Base-by-base conservation (phyloP, 2,113 vertebrate species). In the Meles meles region DNA sequence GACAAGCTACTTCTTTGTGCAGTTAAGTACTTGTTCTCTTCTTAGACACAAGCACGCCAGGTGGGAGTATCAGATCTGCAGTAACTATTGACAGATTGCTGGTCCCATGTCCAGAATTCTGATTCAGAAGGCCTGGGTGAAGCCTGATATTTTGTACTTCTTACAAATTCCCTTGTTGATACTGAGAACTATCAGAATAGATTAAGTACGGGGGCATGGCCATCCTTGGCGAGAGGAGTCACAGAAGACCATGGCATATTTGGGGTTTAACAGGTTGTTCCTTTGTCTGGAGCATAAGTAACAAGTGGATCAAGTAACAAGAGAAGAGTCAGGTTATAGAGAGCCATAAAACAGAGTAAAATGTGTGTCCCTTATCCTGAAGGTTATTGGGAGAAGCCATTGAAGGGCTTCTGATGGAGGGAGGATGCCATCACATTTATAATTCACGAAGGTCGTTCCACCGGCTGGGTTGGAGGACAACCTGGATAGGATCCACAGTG, bases 401-500 rank as follows among this genome's bases (percentile, higher is more conserved):
- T 29, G 42, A 52, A 52, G n/a, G 39, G 39, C 69, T 88, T 65
- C 29, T 63, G 7, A 21, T 14, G 37, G 61, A 21, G 8, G 9
- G 34, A 11, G 37, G 31, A 14, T 3, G 39, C 1, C 9, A 20
- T 49, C 6, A 59, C 37, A 3, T 25, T n/a, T 93, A 12, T 42
- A 34, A 69, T 37, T n/a, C n/a, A 69, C 6, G n/a, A 76, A 86
- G 59, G 21, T 37, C 18, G 2, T 44, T 55, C 55, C 59, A 13
- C 69, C 6, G 82, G 11, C 44, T 61, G 31, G 20, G 3, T 49
- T 67, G 27, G 31, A 57, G 39, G 25, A 31, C 74, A 67, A 44
- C 17, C 23, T 76, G 67, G 0, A 13, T 59, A 34, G 31, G 13
- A 9, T 42, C 17, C 1, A 0, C 17, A 7, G 6, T 57, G 17